These are phyloP conservation scores for Psittacula derbiana DNA, from an alignment of 2,797 vertebrate species.

Conservation along the genomic window DNA sequence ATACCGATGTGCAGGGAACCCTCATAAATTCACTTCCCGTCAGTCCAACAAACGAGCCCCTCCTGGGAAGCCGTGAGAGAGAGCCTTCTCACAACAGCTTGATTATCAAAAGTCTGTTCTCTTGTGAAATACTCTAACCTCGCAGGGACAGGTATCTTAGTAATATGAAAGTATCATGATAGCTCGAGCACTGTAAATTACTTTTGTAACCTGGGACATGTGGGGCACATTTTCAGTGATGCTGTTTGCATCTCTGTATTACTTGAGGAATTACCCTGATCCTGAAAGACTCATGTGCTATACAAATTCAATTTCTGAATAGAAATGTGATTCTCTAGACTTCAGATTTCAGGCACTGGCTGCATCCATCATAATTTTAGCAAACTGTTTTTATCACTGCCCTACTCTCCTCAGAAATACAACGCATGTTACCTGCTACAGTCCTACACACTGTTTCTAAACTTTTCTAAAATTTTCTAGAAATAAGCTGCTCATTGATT, in stretches of 20 bases:
- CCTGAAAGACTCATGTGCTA: constrained; percentile 19
- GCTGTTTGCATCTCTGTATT: neutral
- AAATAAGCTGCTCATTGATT: neutral
- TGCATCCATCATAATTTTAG: neutral
- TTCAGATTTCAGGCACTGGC: neutral
- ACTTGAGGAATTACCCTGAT: constrained; percentile 5
- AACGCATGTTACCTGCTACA: neutral
- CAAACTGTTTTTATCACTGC: neutral
- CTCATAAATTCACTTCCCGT: constrained; percentile 24
- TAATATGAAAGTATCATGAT: neutral
- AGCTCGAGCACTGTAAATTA: constrained; percentile 16
- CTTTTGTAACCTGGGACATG: neutral
- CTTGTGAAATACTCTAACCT: neutral
- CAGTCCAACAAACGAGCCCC: constrained; percentile 30
- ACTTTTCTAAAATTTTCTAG: neutral
- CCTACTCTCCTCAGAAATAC: neutral
- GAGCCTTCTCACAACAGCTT: constrained; percentile 24
- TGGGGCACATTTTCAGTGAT: neutral
- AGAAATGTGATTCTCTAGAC: constrained; percentile 4
- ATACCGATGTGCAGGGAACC: neutral
- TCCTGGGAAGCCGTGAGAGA: neutral
- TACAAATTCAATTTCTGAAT: constrained; percentile 15
- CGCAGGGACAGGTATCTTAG: neutral
- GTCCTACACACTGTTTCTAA: neutral
- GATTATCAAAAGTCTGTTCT: neutral